Percentiles rank a stretch among this genome's conserved stretches.
phyloP scores from a whole-genome alignment of 2,888 invertebrate species.

The Caenorhabditis auriculariae region DNA sequence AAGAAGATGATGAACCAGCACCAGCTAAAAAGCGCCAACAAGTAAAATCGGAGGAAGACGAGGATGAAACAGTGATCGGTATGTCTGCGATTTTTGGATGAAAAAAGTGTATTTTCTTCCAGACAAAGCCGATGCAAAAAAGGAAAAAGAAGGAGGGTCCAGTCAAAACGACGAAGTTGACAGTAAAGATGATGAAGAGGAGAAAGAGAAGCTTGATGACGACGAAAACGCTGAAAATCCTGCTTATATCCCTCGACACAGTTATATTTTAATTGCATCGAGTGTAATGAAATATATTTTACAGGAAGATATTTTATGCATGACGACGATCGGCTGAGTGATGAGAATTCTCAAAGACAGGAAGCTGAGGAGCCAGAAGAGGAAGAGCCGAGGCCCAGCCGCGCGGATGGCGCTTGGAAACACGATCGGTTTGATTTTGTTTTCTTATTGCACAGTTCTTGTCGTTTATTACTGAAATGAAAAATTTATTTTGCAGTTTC shows the following conservation, averaged over 20 bases:
- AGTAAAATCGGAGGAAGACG: too few species aligned
- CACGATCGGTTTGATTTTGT: conserved; percentile 9
- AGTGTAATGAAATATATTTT: not conserved
- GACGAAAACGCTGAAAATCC: conserved; percentile 32
- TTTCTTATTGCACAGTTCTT: too few species aligned
- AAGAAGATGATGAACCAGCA: not conserved
- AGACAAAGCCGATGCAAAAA: too few species aligned
- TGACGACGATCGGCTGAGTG: conserved; percentile 22
- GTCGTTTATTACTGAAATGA: too few species aligned
- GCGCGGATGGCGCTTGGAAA: conserved; percentile 27
- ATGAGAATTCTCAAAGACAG: conserved; percentile 1
- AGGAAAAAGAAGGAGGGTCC: too few species aligned
- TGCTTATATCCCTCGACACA: conserved; percentile 28
- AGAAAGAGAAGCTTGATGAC: conserved; percentile 14
- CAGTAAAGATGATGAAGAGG: not conserved
- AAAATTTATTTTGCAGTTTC: conserved; percentile 7
- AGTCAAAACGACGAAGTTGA: too few species aligned
- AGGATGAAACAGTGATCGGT: too few species aligned
- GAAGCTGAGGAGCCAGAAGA: conserved; percentile 8
- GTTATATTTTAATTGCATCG: not conserved
- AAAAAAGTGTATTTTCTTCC: too few species aligned
- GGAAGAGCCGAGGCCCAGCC: conserved; percentile 10
- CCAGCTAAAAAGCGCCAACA: not conserved
- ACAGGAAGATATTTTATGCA: conserved; percentile 27
- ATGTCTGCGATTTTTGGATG: too few species aligned